Base-by-base conservation (phyloP, 2,113 vertebrate genomes). In the Neolamprologus sp. region DNA sequence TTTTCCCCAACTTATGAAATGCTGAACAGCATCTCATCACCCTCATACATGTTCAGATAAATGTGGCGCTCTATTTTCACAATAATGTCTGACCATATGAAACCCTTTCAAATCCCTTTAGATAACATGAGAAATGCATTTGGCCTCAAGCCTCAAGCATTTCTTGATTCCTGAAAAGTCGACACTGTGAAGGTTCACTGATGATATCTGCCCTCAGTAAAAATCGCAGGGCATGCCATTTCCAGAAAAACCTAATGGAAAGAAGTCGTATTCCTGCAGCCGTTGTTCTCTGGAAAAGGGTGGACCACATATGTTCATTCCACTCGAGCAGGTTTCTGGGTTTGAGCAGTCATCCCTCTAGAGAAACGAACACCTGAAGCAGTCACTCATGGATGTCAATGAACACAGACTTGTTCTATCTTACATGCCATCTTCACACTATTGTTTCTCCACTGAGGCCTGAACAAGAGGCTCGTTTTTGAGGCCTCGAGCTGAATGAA, bases 291-390 rank as follows among this genome's bases (percentile, higher is more conserved):
- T 37, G 40, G 49, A 82, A 54, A 81, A 21, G 82, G 90, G 85
- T 79, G 85, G 84, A 85, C 84, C 37, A 53, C 86, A 93, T 83
- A 81, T 88, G 91, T 91, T 86, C 73, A 92, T 86, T 85, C 85
- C 83, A 83, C 88, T 84, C 83, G 30, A 68, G 82, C 78, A 85
- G 37, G 49, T 88, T 85, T 83, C 55, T 19, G 45, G 16, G 78
- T 85, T 73, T 86, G 73, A 91, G 73, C 26, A 3, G 35, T 10
- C 3, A 42, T 94, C 94, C 88, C 85, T 5, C 37, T 49, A 82
- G 94, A 80, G 85, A 91, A 89, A 87, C 21, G 28, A 81, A 90
- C 93, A 92, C 94, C 91, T 91, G 88, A 91, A 88, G 88, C 85
- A 53, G 86, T 91, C 93, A 86, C 80, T 94, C 91, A 87, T 79